Conservation (phyloP, 2,113 vertebrate species). For the Protobothrops flavoviridis region DNA sequence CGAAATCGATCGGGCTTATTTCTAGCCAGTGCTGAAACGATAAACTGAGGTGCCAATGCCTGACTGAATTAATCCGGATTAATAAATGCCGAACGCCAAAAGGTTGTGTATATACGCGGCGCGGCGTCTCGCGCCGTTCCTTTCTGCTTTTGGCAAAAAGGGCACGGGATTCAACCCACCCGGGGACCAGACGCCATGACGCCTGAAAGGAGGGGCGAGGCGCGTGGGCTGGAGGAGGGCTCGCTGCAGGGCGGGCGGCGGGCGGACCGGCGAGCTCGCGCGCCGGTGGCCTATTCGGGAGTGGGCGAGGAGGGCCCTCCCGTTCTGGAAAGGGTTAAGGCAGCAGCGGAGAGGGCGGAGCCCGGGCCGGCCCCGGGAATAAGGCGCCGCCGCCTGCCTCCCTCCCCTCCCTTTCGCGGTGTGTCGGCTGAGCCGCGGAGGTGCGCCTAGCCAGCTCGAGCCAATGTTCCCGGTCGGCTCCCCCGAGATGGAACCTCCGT, state of each 20-base stretch:
- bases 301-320: constrained; percentile 24
- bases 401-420: not conserved
- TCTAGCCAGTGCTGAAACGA: not conserved
- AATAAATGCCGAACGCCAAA: not conserved
- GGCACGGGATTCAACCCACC: not conserved
- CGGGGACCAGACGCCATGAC: not conserved
- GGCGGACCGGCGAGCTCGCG: not conserved
- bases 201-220: not conserved
- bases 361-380: constrained; percentile 50
- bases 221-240: not conserved
- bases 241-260: not conserved
- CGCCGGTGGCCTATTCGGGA: not conserved
- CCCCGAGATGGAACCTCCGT: constrained; percentile 15
- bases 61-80: not conserved
- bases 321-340: constrained; percentile 46
- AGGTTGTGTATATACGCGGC: not conserved
- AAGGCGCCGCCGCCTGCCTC: constrained; percentile 49
- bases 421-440: constrained; percentile 28
- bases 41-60: not conserved
- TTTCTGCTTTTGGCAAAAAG: not conserved
- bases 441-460: constrained; percentile 12
- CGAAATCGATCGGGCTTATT: not conserved
- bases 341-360: constrained; percentile 54
- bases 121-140: not conserved
- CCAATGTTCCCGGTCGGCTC: not conserved